phyloP scores from a whole-genome alignment of 2,113 vertebrate species.

The Tonatia bakeri region DNA sequence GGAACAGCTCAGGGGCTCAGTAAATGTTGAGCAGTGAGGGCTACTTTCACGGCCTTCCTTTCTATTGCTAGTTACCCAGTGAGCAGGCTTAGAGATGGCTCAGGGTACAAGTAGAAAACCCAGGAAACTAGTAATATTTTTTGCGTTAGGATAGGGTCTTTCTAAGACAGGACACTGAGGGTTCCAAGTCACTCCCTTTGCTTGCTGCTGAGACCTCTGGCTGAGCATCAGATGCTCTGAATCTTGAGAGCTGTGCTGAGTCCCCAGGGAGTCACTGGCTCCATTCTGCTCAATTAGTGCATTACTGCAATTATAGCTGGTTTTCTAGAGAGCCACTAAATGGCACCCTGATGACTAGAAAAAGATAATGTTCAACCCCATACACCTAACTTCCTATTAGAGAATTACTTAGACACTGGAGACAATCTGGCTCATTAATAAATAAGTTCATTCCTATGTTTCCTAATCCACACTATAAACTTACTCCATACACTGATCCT shows the following conservation, averaged over 20 bases:
- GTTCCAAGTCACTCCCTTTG: background rate
- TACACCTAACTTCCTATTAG: background rate
- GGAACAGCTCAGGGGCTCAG: too few relatives aligned
- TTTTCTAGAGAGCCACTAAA: conserved; percentile 33
- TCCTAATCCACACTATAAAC: background rate
- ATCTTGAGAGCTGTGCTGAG: background rate
- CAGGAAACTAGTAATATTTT: background rate
- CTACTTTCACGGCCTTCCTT: background rate
- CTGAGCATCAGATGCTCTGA: background rate
- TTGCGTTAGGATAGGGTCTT: background rate
- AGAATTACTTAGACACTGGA: background rate
- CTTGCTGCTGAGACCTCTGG: background rate
- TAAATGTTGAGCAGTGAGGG: background rate
- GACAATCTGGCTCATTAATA: conserved; percentile 13
- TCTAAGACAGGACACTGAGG: background rate
- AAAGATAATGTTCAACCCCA: background rate
- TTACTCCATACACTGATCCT: background rate
- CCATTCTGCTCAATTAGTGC: background rate
- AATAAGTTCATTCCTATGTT: background rate
- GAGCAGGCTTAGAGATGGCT: background rate
- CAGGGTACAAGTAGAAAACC: background rate
- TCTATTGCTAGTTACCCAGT: background rate
- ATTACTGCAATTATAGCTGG: background rate
- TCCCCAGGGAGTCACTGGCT: background rate
- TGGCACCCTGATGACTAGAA: background rate